These are phyloP conservation scores for Karalla daura DNA, from an alignment of 2,797 vertebrate genomes.

Conservation along the genomic window DNA sequence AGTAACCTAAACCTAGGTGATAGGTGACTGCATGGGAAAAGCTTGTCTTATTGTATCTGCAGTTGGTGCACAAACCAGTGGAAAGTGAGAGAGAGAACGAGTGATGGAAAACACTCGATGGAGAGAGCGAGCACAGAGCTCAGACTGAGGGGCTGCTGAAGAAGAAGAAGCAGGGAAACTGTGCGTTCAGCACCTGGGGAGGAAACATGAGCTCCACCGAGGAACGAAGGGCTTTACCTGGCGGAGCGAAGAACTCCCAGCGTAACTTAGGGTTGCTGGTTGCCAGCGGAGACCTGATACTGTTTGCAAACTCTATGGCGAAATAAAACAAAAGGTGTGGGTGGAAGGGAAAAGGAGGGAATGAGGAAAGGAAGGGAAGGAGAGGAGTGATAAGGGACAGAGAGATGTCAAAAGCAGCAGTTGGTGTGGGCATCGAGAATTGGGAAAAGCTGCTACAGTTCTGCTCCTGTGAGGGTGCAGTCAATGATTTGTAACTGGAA, in stretches of 20 bases:
- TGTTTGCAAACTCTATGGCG: conserved; percentile 84
- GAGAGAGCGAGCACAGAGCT: conserved; percentile 17
- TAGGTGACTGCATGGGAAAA: no score
- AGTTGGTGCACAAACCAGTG: conserved; percentile 4
- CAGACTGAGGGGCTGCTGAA: conserved; percentile 20
- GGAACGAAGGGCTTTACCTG: conserved; percentile 87
- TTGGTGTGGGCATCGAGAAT: conserved; percentile 37
- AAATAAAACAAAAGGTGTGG: conserved; percentile 78
- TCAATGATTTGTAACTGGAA: not conserved
- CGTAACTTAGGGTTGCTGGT: conserved; percentile 91
- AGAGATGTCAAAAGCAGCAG: conserved; percentile 58
- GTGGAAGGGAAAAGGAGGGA: conserved; percentile 71
- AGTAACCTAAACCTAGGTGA: no score
- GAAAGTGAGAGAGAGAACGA: conserved; percentile 3
- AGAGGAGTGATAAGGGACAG: conserved; percentile 43
- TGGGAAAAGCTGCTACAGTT: conserved; percentile 2
- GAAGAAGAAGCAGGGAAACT: conserved; percentile 42
- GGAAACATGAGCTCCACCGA: conserved; percentile 64
- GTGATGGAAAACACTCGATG: conserved; percentile 15
- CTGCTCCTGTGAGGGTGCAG: not conserved
- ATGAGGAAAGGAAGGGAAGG: conserved; percentile 26
- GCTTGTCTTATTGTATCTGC: not conserved
- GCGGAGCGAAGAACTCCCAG: conserved; percentile 90
- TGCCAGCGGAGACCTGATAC: conserved; percentile 84
- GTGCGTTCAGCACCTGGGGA: conserved; percentile 22